Percentiles rank a stretch among this genome's conserved stretches.
Evolutionary conservation across 2,888 invertebrate genomes (phyloP).

Genomic region (Meteorus colon): DNA sequence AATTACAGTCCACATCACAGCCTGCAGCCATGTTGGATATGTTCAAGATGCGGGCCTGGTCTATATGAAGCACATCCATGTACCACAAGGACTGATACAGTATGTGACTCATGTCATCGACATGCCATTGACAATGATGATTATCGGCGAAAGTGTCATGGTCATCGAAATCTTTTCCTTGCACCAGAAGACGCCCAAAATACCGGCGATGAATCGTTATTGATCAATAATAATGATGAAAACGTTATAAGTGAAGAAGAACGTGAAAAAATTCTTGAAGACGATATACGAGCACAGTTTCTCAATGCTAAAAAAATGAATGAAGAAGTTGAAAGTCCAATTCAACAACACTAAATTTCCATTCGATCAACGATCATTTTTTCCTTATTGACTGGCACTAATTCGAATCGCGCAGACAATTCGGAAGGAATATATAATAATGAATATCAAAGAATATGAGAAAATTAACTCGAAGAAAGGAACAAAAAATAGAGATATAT

Average conservation of each 20-base stretch:
- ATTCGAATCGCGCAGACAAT: not conserved
- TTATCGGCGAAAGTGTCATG: slow-evolving; percentile 62
- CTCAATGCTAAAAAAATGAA: slow-evolving; percentile 42
- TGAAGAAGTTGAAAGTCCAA: slow-evolving; percentile 37
- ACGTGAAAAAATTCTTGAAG: slow-evolving; percentile 60
- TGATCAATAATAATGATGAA: slow-evolving; percentile 64
- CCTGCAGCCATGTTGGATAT: slow-evolving; percentile 72
- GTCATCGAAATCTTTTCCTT: slow-evolving; percentile 61
- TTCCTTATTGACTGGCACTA: not conserved
- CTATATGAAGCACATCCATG: slow-evolving; percentile 73
- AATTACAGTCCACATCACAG: slow-evolving; percentile 73
- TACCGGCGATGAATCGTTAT: slow-evolving; percentile 67
- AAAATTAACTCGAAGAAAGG: not conserved
- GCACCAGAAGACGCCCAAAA: slow-evolving; percentile 68
- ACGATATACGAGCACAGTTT: slow-evolving; percentile 62
- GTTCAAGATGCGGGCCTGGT: slow-evolving; percentile 72
- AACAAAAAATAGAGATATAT: not conserved
- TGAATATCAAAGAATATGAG: not conserved
- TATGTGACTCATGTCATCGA: slow-evolving; percentile 72
- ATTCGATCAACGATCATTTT: not conserved
- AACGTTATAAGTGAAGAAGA: slow-evolving; percentile 51
- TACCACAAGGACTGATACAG: slow-evolving; percentile 67
- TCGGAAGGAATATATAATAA: not conserved
- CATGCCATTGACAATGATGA: slow-evolving; percentile 63
- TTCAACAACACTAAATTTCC: not conserved